Base-by-base conservation (phyloP, 2,888 invertebrate species). In the Thecocarcelia acutangulata region DNA sequence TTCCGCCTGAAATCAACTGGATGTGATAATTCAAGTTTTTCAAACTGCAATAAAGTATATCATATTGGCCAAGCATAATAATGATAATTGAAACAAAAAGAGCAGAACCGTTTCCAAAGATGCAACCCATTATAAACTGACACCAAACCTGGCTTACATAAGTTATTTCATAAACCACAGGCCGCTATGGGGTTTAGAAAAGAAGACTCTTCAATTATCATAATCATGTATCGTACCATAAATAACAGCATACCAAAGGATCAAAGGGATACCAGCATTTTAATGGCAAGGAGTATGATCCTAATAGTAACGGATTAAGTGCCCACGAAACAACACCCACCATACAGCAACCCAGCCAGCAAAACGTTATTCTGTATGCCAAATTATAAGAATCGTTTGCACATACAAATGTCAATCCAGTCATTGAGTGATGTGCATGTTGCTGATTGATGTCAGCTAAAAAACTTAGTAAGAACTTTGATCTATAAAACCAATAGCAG, bases 251-350 rank as follows among this genome's bases (percentile, higher is more conserved):
- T 58, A 87, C 88, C 84, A 87, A 73, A 3, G 85, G 85, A 83
- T 90, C 86, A 54, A 90, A 89, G 0, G 91, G 91, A 85, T 90
- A 90, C 89, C 90, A 90, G 58, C 87, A 87, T 3, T 84, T 85
- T 33, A 90, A 70, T 0, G 91, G 90, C 44, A 90, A 74, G 3
- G 84, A 81, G 2, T 85, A 81, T 2, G 83, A 83, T 2, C 86
- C 83, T 64, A 87, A 21, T 0, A 90, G 75, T 4, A 90, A 19
- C 0, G 89, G 91, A 2, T 86, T 83, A 2, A 89, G 48, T 1
- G 86, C 87, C 87, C 88, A 90, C 33, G 84, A 84, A n/a, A 84
- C 68, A 0, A 87, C 87, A 5, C 88, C 89, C 11, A 33, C 0
- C n/a, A 86, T 33, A 19, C 89, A 89, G 12, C 83, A 59, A 1